Percentiles rank a stretch among this genome's conserved stretches.
phyloP scores from a whole-genome alignment of 2,888 invertebrate species.

The Callyntrura guangdongensis region DNA sequence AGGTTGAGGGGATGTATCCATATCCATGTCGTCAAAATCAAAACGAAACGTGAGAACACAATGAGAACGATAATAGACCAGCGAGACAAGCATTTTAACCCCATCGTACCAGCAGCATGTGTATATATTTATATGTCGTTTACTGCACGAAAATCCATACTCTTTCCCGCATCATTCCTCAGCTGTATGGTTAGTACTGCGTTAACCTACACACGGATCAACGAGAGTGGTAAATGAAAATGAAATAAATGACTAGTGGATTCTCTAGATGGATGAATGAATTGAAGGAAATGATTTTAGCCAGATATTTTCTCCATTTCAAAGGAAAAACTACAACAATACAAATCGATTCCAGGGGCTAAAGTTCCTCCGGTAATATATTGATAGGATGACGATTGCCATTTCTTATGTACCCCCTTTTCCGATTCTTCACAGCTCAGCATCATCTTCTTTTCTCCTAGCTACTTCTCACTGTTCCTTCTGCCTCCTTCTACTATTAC shows the following conservation, averaged over 20 bases:
- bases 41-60: background rate
- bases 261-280: constrained; percentile 63
- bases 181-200: background rate
- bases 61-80: background rate
- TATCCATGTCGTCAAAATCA: background rate
- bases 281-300: constrained; percentile 72
- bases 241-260: constrained; percentile 64
- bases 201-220: constrained; percentile 49
- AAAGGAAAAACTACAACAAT: constrained; percentile 69
- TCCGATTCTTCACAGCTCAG: constrained; percentile 48
- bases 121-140: background rate
- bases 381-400: constrained; percentile 76
- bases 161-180: background rate
- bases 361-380: constrained; percentile 69
- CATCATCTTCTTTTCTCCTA: constrained; percentile 26
- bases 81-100: background rate
- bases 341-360: constrained; percentile 73
- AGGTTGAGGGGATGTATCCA: background rate
- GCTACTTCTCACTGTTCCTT: background rate
- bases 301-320: constrained; percentile 68
- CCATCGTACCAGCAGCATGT: background rate
- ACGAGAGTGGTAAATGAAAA: constrained; percentile 71
- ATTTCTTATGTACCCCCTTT: constrained; percentile 49
- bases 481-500: background rate
- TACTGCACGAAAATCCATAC: background rate